Conservation (phyloP, 2,797 vertebrate species). For the Rallus crepitans region DNA sequence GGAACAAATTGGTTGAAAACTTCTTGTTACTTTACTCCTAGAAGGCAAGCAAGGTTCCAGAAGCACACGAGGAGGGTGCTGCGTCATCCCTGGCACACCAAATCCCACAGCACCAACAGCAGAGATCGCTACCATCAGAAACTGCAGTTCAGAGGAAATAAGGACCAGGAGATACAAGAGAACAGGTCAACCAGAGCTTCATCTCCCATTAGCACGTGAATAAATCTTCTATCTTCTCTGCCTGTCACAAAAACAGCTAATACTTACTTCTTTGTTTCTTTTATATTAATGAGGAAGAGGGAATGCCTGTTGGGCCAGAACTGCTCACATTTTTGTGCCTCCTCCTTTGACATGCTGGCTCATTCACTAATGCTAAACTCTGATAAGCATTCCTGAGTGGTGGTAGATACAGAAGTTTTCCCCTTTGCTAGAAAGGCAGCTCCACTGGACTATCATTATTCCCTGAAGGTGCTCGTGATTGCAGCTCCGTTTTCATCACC, state of each 20-base stretch:
- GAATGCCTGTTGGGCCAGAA: background rate
- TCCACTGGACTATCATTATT: background rate
- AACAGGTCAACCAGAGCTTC: background rate
- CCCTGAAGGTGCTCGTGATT: background rate
- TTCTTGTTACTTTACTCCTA: background rate
- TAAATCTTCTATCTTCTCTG: background rate
- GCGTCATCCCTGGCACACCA: background rate
- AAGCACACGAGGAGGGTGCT: rapidly evolving
- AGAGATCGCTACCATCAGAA: rapidly evolving
- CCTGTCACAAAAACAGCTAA: background rate
- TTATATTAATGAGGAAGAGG: background rate
- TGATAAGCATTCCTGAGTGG: background rate
- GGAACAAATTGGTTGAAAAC: background rate
- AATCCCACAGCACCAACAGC: background rate
- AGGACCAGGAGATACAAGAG: background rate
- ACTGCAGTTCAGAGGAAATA: background rate
- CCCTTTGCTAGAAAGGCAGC: background rate
- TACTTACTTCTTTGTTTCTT: background rate
- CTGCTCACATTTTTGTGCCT: background rate
- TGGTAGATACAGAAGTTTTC: background rate
- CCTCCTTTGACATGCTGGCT: background rate
- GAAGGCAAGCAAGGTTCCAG: background rate
- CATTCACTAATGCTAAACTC: background rate
- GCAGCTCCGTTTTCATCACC: background rate
- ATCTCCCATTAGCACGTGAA: background rate